Base-by-base conservation (phyloP, 2,797 vertebrate species). In the Amblyopsis hoosieri region DNA sequence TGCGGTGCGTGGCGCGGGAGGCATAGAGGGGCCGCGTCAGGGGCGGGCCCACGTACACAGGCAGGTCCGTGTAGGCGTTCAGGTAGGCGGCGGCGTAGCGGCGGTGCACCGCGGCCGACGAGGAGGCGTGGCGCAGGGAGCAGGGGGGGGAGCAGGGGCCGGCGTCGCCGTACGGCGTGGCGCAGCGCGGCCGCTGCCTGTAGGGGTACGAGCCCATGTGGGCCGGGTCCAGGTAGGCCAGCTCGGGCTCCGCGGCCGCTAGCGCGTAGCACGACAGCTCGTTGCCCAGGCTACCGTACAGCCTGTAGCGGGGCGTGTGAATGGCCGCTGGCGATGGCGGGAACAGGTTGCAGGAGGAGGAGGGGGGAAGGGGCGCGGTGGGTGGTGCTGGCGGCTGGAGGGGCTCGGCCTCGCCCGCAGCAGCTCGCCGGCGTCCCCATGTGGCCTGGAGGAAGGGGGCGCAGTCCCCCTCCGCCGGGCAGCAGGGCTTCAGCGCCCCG, bases 61-160 rank as follows among this genome's bases (percentile, higher is more conserved):
- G 93, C 66, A 91, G 78, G 86, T 93, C 90, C 58, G 91, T 79
- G 61, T 92, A 95, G 0, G 94, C 89, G 88, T 95, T 93, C 85
- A 94, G 48, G 85, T 95, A 96, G 78, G 93, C 83, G 61, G 93
- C 83, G 61, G 93, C 93, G 62, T 92, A 91, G 76, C 89, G 84
- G 89, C 93, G 94, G 15, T 90, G 89, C 74, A 95, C 87, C 53
- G 92, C 65, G 0, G 87, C 90, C 57, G 93, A 92, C n/a, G 87
- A 90, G 58, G 92, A 91, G n/a, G 92, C 92, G 5, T 88, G 90
- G 54, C 88, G 92, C 69, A 89, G 53, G 49, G 90, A 85, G 0
- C 92, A 87, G 2, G 92, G 76, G n/a, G 19, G 19, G 19, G 19
- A 19, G 19, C 19, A 23, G 19, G 19, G 19, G 19, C 19, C 19